Evolutionary conservation across 2,113 vertebrate species (phyloP).

Genomic region (Deroptyus accipitrinus): DNA sequence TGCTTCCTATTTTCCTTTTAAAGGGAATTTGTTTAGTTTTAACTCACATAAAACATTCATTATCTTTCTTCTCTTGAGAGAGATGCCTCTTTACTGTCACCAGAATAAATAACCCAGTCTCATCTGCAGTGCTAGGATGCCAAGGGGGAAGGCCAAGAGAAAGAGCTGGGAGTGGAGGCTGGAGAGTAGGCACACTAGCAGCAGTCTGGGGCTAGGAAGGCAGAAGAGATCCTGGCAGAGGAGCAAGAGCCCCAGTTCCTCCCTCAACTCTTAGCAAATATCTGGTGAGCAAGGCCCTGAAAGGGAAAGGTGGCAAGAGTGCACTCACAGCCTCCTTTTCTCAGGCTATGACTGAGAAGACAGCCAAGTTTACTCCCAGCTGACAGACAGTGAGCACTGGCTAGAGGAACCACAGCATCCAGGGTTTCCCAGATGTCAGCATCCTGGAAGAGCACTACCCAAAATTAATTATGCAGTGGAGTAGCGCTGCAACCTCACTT

Average conservation of each 20-base stretch:
- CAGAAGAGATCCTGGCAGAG: neutral
- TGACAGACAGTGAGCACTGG: neutral
- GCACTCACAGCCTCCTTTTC: neutral
- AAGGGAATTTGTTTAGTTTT: neutral
- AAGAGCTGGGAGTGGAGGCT: neutral
- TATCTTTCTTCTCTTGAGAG: neutral
- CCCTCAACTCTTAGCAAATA: neutral
- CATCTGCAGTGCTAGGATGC: neutral
- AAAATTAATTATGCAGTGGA: neutral
- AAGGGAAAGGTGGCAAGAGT: neutral
- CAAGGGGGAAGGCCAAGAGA: neutral
- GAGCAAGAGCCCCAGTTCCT: neutral
- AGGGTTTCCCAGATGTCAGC: neutral
- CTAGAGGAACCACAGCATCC: neutral
- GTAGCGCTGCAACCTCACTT: neutral
- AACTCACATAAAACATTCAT: neutral
- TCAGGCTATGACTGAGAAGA: neutral
- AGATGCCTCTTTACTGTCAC: neutral
- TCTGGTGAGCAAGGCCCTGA: neutral
- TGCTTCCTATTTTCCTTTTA: neutral
- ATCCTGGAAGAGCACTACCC: neutral
- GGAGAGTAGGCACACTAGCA: neutral
- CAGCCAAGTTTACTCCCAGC: neutral
- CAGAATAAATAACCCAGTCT: neutral
- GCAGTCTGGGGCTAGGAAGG: neutral